These are phyloP conservation scores for Coboldia fuscipes DNA, from an alignment of 1,140 invertebrate genomes.

Conservation along the genomic window DNA sequence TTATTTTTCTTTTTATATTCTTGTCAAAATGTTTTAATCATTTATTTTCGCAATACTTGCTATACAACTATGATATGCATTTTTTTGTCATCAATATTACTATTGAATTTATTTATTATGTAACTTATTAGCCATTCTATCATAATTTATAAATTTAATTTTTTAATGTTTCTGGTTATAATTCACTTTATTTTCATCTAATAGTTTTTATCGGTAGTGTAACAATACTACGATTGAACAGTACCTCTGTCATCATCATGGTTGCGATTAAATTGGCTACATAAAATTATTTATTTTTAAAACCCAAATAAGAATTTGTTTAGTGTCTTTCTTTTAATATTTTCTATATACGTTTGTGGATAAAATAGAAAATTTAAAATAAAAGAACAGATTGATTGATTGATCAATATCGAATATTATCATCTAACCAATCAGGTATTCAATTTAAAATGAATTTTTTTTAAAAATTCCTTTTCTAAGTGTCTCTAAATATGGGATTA, in stretches of 20 bases:
- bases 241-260: no score
- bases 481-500: no score
- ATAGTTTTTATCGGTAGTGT: no score
- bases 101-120: neutral
- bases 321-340: neutral
- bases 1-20: conserved; percentile 5
- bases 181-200: neutral
- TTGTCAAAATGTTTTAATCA: no score
- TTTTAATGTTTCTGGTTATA: neutral
- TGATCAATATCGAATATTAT: no score
- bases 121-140: neutral
- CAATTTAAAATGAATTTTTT: neutral
- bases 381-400: no score
- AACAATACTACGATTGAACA: no score
- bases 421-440: neutral
- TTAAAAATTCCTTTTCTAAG: neutral
- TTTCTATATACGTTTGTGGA: no score
- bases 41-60: no score
- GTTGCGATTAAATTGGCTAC: no score
- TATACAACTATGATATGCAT: conserved; percentile 74
- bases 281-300: neutral
- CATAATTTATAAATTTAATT: no score
- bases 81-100: conserved; percentile 43
- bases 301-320: neutral
- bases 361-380: no score